Percentiles rank a stretch among this genome's conserved stretches.
Evolutionary conservation across 2,113 vertebrate species (phyloP).

Genomic region (Vulpes vulpes): DNA sequence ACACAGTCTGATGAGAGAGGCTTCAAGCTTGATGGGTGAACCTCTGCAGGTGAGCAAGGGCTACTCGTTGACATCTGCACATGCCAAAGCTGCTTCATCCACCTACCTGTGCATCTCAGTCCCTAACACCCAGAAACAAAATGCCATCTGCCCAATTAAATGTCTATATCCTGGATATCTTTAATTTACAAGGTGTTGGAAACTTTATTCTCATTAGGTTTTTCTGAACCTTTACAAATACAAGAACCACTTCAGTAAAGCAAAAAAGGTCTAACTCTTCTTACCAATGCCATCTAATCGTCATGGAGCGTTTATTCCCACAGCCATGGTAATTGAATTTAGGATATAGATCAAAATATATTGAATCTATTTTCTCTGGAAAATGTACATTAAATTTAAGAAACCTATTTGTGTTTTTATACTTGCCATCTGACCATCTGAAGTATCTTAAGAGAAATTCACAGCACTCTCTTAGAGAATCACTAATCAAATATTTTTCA

Average conservation of each 20-base stretch:
- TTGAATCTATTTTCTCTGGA: not conserved
- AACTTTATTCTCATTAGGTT: not conserved
- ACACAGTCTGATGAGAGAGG: not conserved
- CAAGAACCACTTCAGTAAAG: not conserved
- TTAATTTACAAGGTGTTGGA: not conserved
- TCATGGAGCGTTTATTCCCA: not conserved
- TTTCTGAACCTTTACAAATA: conserved; percentile 46
- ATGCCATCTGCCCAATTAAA: not conserved
- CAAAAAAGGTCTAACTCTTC: not conserved
- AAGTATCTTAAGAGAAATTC: conserved; percentile 29
- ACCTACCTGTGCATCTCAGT: not conserved
- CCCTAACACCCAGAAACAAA: not conserved
- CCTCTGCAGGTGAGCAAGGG: not conserved
- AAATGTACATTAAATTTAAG: not conserved
- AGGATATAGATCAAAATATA: not conserved
- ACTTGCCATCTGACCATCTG: not conserved
- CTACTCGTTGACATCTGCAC: not conserved
- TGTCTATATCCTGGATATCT: not conserved
- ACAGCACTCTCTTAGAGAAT: not conserved
- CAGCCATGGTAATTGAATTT: not conserved
- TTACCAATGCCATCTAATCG: not conserved
- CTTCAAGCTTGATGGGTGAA: not conserved
- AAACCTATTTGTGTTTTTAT: not conserved
- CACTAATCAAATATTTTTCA: not conserved
- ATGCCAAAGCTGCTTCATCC: not conserved